Evolutionary conservation across 2,888 invertebrate species (phyloP), one percentile per base, ranked within the genome.

Genomic region (Temnothorax unifasciatus): DNA sequence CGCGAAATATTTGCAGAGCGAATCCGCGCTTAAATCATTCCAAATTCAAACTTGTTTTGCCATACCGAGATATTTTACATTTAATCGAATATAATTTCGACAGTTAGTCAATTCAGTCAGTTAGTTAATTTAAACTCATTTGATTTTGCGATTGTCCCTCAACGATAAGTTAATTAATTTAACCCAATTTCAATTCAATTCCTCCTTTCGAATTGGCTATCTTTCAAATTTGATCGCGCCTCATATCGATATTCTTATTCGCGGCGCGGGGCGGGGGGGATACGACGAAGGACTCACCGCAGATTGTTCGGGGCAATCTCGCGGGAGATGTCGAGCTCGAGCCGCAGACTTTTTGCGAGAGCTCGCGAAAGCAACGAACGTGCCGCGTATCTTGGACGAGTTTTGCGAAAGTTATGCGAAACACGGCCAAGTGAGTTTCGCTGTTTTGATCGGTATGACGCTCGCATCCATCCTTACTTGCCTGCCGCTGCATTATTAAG

Each of bases 341-440:
- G 41, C 41, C 25, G 41, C n/a, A 68, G 18, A 54, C 66, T 29
- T 68, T 68, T 29, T 68, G 41, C 68, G 52, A 13, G 29, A 77
- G 52, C 63, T 61, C 61, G 74, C 47, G 61, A 63, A n/a, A 15
- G 75, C 41, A 25, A 25, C 52, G 41, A 68, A 77, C 52, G 38
- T 41, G 66, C 25, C 66, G 41, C 25, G 50, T 41, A 54, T 54
- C 38, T 38, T 29, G 41, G n/a, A n/a, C 25, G 41, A 77, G 52
- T 68, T 68, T 77, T 68, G 52, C 68, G 25, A 68, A 77, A 77
- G 68, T 77, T 77, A 77, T 77, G 41, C 52, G 76, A 77, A 68
- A 54, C 76, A 61, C 76, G 41, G 41, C 41, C 41, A 41, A n/a
- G 18, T n/a, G 66, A 77, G 52, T 77, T 66, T 63, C 11, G 50